phyloP scores from a whole-genome alignment of 2,888 invertebrate species.

The Drosophila lutescens region DNA sequence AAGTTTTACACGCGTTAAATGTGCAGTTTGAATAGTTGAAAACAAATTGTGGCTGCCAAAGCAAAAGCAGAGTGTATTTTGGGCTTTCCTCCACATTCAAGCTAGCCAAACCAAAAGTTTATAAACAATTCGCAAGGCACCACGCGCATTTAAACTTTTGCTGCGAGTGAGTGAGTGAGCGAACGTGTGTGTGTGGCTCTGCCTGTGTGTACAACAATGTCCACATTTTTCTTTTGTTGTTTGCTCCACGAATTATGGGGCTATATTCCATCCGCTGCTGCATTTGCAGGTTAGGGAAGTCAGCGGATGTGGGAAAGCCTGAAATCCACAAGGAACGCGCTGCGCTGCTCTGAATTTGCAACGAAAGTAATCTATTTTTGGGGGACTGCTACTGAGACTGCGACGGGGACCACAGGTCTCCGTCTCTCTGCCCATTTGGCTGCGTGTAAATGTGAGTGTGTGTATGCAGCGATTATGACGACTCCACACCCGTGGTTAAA shows the following conservation, averaged over 20 bases:
- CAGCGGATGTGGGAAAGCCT: no score
- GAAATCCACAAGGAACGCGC: slow-evolving; percentile 18
- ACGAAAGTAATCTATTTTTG: slow-evolving; percentile 38
- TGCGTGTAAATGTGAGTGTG: slow-evolving; percentile 3
- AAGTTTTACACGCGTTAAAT: slow-evolving; percentile 70
- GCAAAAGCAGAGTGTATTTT: slow-evolving; percentile 16
- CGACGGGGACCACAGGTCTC: slow-evolving; percentile 26
- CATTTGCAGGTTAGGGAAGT: slow-evolving; percentile 74
- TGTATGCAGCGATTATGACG: slow-evolving; percentile 38
- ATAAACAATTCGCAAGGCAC: slow-evolving; percentile 36
- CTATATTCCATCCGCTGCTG: slow-evolving; percentile 65
- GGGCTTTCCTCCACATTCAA: slow-evolving; percentile 12
- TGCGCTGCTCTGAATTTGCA: slow-evolving; percentile 10
- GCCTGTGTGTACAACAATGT: slow-evolving; percentile 71
- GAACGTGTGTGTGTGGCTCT: slow-evolving; percentile 45
- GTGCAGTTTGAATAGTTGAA: slow-evolving; percentile 58
- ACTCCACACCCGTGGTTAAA: slow-evolving; percentile 31
- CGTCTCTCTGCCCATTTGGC: slow-evolving; percentile 23
- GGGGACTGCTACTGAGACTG: slow-evolving; percentile 7
- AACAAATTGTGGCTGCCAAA: slow-evolving; percentile 36
- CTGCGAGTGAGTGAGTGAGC: slow-evolving; percentile 37
- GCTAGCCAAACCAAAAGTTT: slow-evolving; percentile 48
- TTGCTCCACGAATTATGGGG: slow-evolving; percentile 73
- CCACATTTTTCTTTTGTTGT: slow-evolving; percentile 75
- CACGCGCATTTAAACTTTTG: slow-evolving; percentile 62